Evolutionary conservation across 2,888 invertebrate species (phyloP).

Genomic region (Agriopis marginaria): DNA sequence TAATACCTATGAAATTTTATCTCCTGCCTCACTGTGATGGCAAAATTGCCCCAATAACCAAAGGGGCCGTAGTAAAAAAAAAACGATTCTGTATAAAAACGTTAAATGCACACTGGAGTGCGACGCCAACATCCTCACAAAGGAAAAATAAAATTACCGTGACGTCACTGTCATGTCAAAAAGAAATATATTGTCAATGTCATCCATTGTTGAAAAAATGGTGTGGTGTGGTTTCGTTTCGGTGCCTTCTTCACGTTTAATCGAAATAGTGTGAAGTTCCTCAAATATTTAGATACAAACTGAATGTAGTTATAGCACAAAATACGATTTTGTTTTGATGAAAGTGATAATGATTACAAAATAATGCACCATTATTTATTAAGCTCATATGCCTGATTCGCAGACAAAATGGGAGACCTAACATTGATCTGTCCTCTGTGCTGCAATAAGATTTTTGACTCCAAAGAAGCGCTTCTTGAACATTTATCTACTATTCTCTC

Average conservation of each 20-base stretch:
- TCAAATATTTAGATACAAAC: constrained; percentile 74
- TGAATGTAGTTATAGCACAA: constrained; percentile 63
- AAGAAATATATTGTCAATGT: constrained; percentile 4
- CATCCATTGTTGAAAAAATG: constrained; percentile 29
- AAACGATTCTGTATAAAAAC: too few species aligned
- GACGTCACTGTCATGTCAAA: background rate
- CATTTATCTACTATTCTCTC: constrained; percentile 78
- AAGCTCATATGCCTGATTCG: constrained; percentile 34
- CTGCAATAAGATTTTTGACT: constrained; percentile 87
- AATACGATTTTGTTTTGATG: constrained; percentile 30
- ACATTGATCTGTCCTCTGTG: constrained; percentile 87
- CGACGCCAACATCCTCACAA: too few species aligned
- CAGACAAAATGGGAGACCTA: constrained; percentile 80
- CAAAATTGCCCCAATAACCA: too few species aligned
- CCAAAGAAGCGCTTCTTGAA: constrained; percentile 83
- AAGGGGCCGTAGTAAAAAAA: too few species aligned
- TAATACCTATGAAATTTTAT: too few species aligned
- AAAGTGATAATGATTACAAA: constrained; percentile 64
- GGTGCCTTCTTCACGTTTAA: constrained; percentile 69
- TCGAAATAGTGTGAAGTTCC: constrained; percentile 82
- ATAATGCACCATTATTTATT: constrained; percentile 42
- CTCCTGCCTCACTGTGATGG: too few species aligned
- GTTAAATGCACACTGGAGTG: too few species aligned
- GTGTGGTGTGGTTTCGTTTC: constrained; percentile 52
- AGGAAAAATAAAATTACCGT: too few species aligned